phyloP scores from a whole-genome alignment of 2,113 vertebrate genomes.

The Erythrolamprus reginae region DNA sequence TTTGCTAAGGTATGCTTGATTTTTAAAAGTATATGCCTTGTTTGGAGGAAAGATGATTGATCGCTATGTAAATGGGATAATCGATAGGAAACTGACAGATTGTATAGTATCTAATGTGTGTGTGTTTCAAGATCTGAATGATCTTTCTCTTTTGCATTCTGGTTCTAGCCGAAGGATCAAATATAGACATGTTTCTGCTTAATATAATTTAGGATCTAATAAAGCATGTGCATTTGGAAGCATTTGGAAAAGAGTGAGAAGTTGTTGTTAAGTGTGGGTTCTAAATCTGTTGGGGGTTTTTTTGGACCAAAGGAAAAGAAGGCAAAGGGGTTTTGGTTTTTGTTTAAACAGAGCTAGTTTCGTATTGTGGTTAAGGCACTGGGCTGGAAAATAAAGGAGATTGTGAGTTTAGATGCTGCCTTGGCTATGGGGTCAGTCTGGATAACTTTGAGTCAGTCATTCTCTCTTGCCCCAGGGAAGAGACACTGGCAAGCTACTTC shows the following conservation, averaged over 20 bases:
- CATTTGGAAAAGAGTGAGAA: neutral
- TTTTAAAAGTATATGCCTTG: neutral
- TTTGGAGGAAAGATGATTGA: neutral
- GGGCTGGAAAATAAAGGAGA: neutral
- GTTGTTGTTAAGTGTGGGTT: neutral
- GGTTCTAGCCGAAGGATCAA: neutral
- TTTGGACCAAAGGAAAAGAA: neutral
- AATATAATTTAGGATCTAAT: neutral
- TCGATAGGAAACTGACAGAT: neutral
- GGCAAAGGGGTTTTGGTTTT: neutral
- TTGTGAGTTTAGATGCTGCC: neutral
- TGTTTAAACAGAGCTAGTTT: neutral
- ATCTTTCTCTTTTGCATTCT: neutral
- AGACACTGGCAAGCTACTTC: no score
- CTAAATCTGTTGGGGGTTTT: neutral
- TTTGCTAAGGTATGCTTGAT: neutral
- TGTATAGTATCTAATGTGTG: neutral
- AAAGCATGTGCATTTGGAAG: neutral
- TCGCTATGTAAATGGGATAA: neutral
- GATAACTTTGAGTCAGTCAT: neutral
- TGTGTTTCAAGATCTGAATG: neutral
- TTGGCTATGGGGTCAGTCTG: neutral
- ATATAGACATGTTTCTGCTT: neutral
- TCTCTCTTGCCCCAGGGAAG: neutral
- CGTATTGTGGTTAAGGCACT: neutral